A percentile compares a stretch with the other conserved stretches of the same genome.
phyloP scores from a whole-genome alignment of 1,140 invertebrate genomes.

The Euwallacea fornicatus region DNA sequence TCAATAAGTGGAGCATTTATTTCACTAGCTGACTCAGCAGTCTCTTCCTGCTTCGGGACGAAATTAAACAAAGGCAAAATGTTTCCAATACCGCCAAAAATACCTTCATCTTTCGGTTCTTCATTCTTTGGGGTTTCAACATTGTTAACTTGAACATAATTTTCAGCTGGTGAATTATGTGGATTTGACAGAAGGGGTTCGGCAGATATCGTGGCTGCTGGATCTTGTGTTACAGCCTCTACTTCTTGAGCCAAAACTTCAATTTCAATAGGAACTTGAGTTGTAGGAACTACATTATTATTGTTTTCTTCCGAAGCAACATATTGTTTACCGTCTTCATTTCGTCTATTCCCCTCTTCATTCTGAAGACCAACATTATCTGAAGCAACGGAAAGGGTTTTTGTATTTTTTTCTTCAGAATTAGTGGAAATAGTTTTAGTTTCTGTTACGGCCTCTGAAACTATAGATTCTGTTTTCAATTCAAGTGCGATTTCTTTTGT shows the following conservation, averaged over 20 bases:
- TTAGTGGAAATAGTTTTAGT: no score
- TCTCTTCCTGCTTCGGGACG: neutral
- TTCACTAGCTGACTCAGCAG: neutral
- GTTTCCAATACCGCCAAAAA: constrained; percentile 3
- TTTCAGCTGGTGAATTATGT: no score
- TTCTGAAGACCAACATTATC: no score
- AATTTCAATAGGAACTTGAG: constrained; percentile 7
- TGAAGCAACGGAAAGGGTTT: no score
- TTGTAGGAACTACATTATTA: neutral
- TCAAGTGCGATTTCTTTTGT: no score
- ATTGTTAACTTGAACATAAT: no score
- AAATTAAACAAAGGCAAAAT: constrained; percentile 4
- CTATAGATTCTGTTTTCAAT: no score
- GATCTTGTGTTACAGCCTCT: constrained; percentile 11
- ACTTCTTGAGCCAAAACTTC: constrained; percentile 9
- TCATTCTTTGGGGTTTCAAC: neutral
- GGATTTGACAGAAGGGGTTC: no score
- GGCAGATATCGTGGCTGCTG: neutral
- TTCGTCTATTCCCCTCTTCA: neutral
- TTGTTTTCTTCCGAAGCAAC: neutral
- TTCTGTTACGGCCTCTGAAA: no score
- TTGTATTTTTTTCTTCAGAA: no score
- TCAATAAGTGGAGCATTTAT: no score
- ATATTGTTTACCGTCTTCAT: neutral
- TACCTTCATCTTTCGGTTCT: neutral